Evolutionary conservation across 2,113 vertebrate genomes (phyloP), one percentile per base, ranked within the genome.

Genomic region (Dipodomys stephensi): DNA sequence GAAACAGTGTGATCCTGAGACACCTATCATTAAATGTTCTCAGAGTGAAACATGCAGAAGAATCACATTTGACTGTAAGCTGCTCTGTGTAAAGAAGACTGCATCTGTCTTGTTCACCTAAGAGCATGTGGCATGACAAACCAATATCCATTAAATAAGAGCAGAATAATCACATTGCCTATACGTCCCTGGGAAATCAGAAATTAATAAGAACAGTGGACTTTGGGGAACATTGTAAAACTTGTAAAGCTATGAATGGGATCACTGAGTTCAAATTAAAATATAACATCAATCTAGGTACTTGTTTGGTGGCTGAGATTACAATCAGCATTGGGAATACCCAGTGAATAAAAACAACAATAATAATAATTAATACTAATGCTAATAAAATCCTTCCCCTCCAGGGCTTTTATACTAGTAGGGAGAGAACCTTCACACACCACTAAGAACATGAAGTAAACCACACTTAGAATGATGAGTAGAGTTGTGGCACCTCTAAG

Each of bases 361-460:
- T 57, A 57, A 13, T 49, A 49, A 49, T 49, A 49, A 49, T 49
- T 49, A 49, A 49, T 49, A 49, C 8, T 49, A 49, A 49, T 49
- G 12, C 8, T 49, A 49, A 49, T 16, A 64, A 10, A 15, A 49
- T 19, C 19, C 35, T 64, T 68, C 64, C 9, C 27, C 5, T 35
- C 23, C 44, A 39, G 20, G 13, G 18, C 49, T 25, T 10, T 11
- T 0, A 30, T 3, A 7, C 46, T 18, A 4, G 5, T 3, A 39
- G n/a, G 16, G 32, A 72, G 19, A 68, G 27, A 30, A 78, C 2
- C 3, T 30, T 6, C n/a, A 20, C 0, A 15, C 4, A 90, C 23
- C 2, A 23, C 69, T 18, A 18, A 67, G 19, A 68, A 18, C 30
- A 16, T 4, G 30, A 80, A 46, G 64, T 44, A 77, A 73, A 65